Base-by-base conservation (phyloP, 2,888 invertebrate species). In the Nycteola revayana region DNA sequence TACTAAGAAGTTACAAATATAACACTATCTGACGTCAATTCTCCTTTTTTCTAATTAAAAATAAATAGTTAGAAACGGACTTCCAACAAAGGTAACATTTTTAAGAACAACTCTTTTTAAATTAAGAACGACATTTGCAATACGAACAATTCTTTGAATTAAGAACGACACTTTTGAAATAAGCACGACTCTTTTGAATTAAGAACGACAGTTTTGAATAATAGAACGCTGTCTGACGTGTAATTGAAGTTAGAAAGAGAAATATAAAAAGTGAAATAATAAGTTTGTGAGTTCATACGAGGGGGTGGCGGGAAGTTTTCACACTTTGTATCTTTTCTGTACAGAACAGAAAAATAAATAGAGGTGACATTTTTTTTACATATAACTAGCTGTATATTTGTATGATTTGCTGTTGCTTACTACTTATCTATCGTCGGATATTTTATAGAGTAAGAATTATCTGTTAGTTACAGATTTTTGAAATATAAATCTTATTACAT, bases 221-320 rank as follows among this genome's bases (percentile, higher is more conserved):
- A 45, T 41, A 40, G 40, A 47, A 42, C 28, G 36, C 32, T 32
- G 38, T 37, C 36, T 42, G 43, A 33, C 30, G 20, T 20, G 23
- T 28, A 36, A 33, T 40, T 33, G 25, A 32, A 33, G 32, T 40
- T 36, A n/a, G 21, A 10, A 32, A 34, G 43, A 30, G 9, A n/a
- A 26, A 9, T 10, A 28, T 27, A 42, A 47, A 35, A 37, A 28
- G 26, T 35, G 17, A 29, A 21, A 36, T 46, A 32, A 40, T 45
- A 34, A 36, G 26, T 36, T 23, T 25, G 14, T 28, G 32, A 25
- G 33, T 23, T 32, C 23, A 28, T 30, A 27, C 32, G 35, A n/a
- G 32, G 14, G 25, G 36, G 42, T 30, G 28, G 30, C 42, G 34
- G 32, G 32, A 62, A 64, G 58, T 59, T 63, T 57, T 54, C 48